A percentile compares a stretch with the other conserved stretches of the same genome.
These are phyloP conservation scores for Metopia argyrocephala DNA, from an alignment of 2,888 invertebrate species.

Conservation along the genomic window DNA sequence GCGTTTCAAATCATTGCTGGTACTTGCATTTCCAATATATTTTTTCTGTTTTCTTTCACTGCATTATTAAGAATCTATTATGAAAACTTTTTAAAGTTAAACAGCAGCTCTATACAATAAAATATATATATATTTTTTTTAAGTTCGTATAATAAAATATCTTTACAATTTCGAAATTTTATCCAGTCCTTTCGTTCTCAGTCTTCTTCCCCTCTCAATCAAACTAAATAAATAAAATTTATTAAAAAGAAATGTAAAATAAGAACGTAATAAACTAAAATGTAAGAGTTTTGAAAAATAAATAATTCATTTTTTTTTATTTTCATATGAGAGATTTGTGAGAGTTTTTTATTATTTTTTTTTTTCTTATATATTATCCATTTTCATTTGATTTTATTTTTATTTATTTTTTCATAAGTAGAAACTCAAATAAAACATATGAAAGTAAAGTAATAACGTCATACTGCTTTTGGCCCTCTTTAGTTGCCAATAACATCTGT, in stretches of 20 bases:
- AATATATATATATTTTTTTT: background rate
- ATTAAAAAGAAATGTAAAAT: constrained; percentile 20
- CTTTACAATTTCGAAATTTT: background rate
- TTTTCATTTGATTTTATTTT: constrained; percentile 6
- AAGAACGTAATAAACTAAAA: constrained; percentile 39
- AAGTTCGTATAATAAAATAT: background rate
- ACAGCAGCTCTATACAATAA: background rate
- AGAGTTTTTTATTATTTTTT: background rate
- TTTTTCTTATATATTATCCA: background rate
- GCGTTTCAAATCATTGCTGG: too few relatives aligned
- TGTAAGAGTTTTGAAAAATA: constrained; percentile 15
- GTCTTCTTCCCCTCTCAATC: background rate
- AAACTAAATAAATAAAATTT: background rate
- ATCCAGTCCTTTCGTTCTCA: background rate
- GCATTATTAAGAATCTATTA: background rate
- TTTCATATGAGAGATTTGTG: background rate
- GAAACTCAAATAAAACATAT: constrained; percentile 45
- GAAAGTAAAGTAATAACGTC: constrained; percentile 34
- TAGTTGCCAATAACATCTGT: constrained; percentile 54
- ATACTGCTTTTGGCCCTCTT: constrained; percentile 16
- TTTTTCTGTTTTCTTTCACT: background rate
- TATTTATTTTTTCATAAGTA: constrained; percentile 19
- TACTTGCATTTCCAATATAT: too few relatives aligned
- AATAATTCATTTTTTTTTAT: background rate
- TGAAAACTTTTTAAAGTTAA: background rate